phyloP scores from a whole-genome alignment of 2,797 vertebrate genomes.

The Danio tinwini region DNA sequence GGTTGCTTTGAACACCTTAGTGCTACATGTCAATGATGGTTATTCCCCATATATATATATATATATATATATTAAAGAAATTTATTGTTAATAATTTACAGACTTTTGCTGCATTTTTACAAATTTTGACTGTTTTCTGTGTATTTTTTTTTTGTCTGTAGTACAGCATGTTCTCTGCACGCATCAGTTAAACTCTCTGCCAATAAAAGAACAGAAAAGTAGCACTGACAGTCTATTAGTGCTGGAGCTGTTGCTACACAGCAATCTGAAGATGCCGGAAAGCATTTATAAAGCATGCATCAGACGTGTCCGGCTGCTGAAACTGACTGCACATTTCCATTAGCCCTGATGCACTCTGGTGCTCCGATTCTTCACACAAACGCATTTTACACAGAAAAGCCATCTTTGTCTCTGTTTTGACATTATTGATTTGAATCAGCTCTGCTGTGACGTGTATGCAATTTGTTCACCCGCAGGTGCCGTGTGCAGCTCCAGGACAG shows the following conservation, averaged over 20 bases:
- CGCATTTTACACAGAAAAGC: neutral
- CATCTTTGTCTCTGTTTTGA: neutral
- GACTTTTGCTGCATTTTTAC: too few species aligned
- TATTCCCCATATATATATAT: too few species aligned
- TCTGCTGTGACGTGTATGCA: conserved; percentile 7
- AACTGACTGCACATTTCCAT: conserved; percentile 5
- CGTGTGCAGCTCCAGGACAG: conserved; percentile 26
- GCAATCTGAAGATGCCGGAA: neutral
- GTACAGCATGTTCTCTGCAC: neutral
- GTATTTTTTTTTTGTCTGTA: too few species aligned
- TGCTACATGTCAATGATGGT: too few species aligned
- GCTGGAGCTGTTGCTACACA: neutral
- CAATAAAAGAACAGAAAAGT: neutral
- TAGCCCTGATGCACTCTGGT: neutral
- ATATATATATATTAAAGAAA: too few species aligned
- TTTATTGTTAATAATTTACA: too few species aligned
- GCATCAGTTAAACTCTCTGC: neutral
- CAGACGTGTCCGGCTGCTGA: neutral
- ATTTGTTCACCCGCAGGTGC: conserved; percentile 27
- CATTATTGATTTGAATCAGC: neutral
- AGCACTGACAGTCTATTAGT: neutral
- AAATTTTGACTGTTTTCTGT: too few species aligned
- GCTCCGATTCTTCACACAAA: conserved; percentile 4
- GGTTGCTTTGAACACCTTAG: too few species aligned
- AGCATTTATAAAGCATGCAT: neutral